Base-by-base conservation (phyloP, 1,140 invertebrate genomes). In the Leptoteleia sp. region DNA sequence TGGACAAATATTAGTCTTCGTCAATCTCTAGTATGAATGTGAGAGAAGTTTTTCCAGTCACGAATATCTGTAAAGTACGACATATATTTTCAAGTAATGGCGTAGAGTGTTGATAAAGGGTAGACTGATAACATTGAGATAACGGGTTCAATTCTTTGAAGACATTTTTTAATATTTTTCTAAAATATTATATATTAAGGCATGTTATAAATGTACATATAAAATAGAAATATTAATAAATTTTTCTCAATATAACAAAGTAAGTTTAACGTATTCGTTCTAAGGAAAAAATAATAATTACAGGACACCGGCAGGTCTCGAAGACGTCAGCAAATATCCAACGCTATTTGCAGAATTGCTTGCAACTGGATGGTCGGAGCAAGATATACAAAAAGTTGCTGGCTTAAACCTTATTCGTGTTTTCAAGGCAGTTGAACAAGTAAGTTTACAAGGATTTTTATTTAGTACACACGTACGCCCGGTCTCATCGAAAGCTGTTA, bases 311-410 rank as follows among this genome's bases (percentile, higher is more conserved):
- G 72, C 82, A 19, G 93, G 92, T 17, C 85, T 94, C 42, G 93
- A 94, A 79, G 93, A 94, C 80, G 92, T 93, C 1, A 93, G 93
- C 1, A 93, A 91, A 76, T 94, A 93, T 83, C 93, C 93, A 0
- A 89, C 91, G 71, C 82, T 94, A 38, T 93, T 94, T 79, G 91
- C 92, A 59, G 89, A 91, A 54, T 85, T 94, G 4, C 83, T 84
- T 19, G 87, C 91, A 17, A 87, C 88, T 43, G 86, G 84, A 5
- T 95, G 94, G 93, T 91, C 89, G 0, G 88, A 90, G 42, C 88
- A 89, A n/a, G 93, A 94, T 70, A 85, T 95, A 12, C 92, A 93
- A 79, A 94, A 94, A 87, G 85, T 95, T 19, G 93, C 93, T 19
- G 93, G 93, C 17, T 87, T 90, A 67, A 95, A 95, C 85, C 90